phyloP scores from a whole-genome alignment of 2,113 vertebrate genomes.

The Rhea pennata region DNA sequence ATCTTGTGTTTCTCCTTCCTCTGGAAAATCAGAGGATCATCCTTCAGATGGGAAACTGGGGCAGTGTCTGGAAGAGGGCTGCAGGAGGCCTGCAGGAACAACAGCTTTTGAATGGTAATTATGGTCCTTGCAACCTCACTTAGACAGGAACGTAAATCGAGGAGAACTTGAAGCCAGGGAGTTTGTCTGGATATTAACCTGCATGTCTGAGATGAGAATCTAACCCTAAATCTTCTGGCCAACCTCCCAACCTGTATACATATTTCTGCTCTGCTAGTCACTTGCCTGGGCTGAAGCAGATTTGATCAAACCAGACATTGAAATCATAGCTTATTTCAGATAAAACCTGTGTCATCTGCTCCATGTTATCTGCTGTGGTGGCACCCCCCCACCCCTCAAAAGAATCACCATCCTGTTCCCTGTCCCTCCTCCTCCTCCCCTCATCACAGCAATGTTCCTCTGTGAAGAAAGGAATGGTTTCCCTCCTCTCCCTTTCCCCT shows the following conservation, averaged over 20 bases:
- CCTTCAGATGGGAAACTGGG: neutral
- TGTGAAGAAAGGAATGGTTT: no score
- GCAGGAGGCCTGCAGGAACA: neutral
- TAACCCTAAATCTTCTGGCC: neutral
- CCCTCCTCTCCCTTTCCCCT: no score
- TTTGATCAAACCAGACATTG: neutral
- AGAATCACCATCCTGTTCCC: rapidly evolving
- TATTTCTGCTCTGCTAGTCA: neutral
- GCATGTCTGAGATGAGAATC: neutral
- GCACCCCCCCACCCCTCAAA: neutral
- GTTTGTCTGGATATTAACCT: neutral
- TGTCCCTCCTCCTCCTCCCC: neutral
- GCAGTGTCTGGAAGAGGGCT: neutral
- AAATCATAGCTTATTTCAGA: neutral
- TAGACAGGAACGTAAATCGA: neutral
- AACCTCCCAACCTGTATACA: neutral
- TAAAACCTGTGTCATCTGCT: neutral
- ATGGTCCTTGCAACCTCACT: neutral
- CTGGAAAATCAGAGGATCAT: neutral
- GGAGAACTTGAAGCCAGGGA: neutral
- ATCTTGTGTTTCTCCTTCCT: neutral
- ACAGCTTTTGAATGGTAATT: rapidly evolving
- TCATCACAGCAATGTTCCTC: no score
- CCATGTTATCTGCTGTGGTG: neutral
- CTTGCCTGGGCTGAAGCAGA: neutral